Evolutionary conservation across 2,797 vertebrate species (phyloP), one percentile per base, ranked within the genome.

Genomic region (Chelon labrosus): DNA sequence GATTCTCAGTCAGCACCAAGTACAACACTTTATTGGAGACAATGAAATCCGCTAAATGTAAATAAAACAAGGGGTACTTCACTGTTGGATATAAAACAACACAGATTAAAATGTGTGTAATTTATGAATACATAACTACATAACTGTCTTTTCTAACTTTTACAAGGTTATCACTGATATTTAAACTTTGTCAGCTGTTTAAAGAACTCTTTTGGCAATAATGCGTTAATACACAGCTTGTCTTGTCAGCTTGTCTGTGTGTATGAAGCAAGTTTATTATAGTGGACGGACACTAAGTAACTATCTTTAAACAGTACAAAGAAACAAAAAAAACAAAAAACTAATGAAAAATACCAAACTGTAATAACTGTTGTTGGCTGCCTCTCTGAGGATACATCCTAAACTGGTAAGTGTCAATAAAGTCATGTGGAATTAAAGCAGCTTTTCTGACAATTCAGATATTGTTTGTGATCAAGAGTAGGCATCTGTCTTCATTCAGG

Each of bases 361-460:
- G 5, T 31, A 31, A 31, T 7, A 31, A 35, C 31, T 35, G 31
- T 35, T 35, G 31, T 35, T 35, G 31, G n/a, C 41, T 14, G 39
- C 38, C 35, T 59, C 56, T 49, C 47, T 38, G 25, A 22, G 8
- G 47, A 49, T 65, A 25, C 37, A 56, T 41, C 20, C 13, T 49
- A 22, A 72, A 65, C 10, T 47, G 39, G 14, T 19, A 61, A 59
- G 77, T 12, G 10, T 37, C 68, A 63, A 41, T 78, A 35, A 35
- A 27, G 1, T 77, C 56, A 51, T 69, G 31, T 59, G 54, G 70
- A 70, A 42, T 71, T 31, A 61, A 69, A 60, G 58, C 20, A 80
- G 55, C 50, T 42, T 59, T 46, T 31, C 59, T 55, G 80, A 79
- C 57, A 39, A 38, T 70, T 70, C 47, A 53, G 70, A 85, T 39